These are phyloP conservation scores for Prionace glauca DNA, from an alignment of 2,797 vertebrate species.

Conservation along the genomic window DNA sequence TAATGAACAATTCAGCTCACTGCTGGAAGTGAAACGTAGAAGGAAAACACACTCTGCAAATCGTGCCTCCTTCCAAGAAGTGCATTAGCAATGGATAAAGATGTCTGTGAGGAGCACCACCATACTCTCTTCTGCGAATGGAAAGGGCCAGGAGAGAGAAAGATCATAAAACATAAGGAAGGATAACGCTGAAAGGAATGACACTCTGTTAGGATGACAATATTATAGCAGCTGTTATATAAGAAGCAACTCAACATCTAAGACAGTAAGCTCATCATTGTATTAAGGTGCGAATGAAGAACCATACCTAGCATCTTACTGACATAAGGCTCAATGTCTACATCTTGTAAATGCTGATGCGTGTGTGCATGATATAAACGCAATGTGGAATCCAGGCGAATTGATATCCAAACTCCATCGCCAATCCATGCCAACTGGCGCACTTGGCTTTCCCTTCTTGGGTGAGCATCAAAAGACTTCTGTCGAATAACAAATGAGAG, in stretches of 20 bases:
- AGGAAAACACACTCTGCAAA: neutral
- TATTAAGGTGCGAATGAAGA: neutral
- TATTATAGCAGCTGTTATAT: neutral
- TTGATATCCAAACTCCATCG: constrained; percentile 95
- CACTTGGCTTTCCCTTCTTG: constrained; percentile 90
- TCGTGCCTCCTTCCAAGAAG: neutral
- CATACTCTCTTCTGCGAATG: neutral
- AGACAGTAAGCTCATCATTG: neutral
- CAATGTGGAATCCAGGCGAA: constrained; percentile 87
- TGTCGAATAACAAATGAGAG: constrained; percentile 47
- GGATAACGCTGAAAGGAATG: neutral
- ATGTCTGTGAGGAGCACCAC: neutral
- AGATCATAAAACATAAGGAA: neutral
- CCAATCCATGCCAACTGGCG: constrained; percentile 94
- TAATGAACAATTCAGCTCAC: neutral
- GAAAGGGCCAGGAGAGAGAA: neutral
- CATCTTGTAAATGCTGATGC: constrained; percentile 93
- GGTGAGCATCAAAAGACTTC: constrained; percentile 96
- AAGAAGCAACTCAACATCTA: neutral
- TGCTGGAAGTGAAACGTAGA: neutral
- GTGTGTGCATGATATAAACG: constrained; percentile 90
- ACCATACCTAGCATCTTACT: constrained; percentile 88
- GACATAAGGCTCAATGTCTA: constrained; percentile 96
- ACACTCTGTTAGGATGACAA: neutral
- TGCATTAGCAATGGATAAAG: neutral